Evolutionary conservation across 1,140 invertebrate genomes (phyloP).

Genomic region (Probaryconus sp.): DNA sequence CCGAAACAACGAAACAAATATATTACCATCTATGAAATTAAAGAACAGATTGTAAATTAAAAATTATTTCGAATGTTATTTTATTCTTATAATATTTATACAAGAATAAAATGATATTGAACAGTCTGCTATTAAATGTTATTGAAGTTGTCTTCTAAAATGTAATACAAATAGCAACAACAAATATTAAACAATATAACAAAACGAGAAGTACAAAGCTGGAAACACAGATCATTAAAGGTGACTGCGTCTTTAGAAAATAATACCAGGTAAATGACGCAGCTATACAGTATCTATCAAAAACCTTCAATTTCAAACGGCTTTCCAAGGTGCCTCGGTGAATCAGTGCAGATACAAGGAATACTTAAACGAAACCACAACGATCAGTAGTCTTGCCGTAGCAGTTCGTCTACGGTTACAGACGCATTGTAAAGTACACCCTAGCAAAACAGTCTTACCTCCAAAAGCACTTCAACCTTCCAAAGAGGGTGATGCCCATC

Average conservation of each 20-base stretch:
- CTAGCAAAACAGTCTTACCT: constrained; percentile 75
- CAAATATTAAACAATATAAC: too few species aligned
- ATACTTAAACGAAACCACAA: constrained; percentile 75
- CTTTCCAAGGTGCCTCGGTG: constrained; percentile 46
- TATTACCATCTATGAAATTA: too few species aligned
- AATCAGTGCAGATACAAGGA: constrained; percentile 60
- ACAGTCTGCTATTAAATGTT: too few species aligned
- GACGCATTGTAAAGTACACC: constrained; percentile 76
- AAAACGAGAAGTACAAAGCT: too few species aligned
- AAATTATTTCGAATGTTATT: too few species aligned
- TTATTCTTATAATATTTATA: too few species aligned
- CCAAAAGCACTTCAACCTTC: constrained; percentile 70
- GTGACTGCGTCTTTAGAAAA: not conserved
- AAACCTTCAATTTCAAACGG: constrained; percentile 55
- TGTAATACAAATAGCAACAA: too few species aligned
- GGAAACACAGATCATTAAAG: too few species aligned
- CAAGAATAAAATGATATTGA: too few species aligned
- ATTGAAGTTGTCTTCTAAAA: too few species aligned
- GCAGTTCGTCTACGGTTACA: constrained; percentile 78
- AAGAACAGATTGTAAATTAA: too few species aligned
- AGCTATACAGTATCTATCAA: constrained; percentile 30
- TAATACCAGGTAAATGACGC: constrained; percentile 28
- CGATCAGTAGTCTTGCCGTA: constrained; percentile 77
- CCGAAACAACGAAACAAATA: too few species aligned
- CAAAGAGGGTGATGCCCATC: constrained; percentile 61